Base-by-base conservation (phyloP, 2,888 invertebrate genomes). In the Volucella inanis region DNA sequence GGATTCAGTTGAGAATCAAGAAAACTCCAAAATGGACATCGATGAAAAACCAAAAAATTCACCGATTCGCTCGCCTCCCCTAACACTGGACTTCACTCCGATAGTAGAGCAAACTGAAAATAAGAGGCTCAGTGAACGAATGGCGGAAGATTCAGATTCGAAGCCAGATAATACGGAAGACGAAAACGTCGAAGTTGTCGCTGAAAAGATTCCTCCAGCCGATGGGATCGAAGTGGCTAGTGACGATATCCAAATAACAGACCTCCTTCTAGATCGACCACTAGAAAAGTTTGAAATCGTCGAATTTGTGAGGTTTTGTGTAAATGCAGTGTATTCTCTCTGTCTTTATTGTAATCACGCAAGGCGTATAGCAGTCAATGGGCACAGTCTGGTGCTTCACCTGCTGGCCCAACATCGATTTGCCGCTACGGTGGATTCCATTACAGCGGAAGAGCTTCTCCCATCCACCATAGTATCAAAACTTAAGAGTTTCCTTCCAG, bases 271-370 rank as follows among this genome's bases (percentile, higher is more conserved):
- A 49, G 95, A 96, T 89, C 95, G 94, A 83, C 95, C 96, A 14
- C 90, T 97, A 87, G 96, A 97, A 89, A 95, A 94, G 90, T 95
- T 96, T 91, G 94, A 95, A 78, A 93, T 96, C 54, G 94, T 95
- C 88, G 94, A 95, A 82, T 93, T 97, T 82, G 90, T 97, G 43
- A 95, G 95, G 89, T 95, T 95, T 87, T 97, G 96, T 91, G 92
- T 97, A 65, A 93, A 94, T 87, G 94, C 94, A 12, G 95, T 96
- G 0, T 94, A 95, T 89, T 93, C 94, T 8, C 93, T 93, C 82
- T 97, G 97, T 90, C 94, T 97, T 74, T 97, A 96, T 90, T 97
- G 97, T 89, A 96, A 97, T 90, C 97, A 97, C 92, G 97, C 96
- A 0, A 93, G 96, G 18, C 95, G 96, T 88, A 96, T 97, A 88